Evolutionary conservation across 2,888 invertebrate species (phyloP), one percentile per base, ranked within the genome.

Genomic region (Brenthis hecate): DNA sequence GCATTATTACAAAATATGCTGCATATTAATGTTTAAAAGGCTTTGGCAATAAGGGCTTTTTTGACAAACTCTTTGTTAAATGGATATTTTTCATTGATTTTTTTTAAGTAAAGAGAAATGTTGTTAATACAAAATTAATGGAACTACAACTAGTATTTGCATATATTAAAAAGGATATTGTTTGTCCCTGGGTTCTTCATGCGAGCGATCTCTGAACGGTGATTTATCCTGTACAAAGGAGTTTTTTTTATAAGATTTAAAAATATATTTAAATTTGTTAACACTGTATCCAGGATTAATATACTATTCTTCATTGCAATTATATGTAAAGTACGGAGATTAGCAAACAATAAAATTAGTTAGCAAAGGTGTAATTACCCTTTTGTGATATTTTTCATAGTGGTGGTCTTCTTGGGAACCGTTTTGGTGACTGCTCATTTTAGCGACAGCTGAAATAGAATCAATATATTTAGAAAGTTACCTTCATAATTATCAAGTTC

Each of bases 161-260:
- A 16, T 64, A 69, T 55, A 80, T 84, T 69, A 93, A 96, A 58
- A 96, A 95, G 96, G 96, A 95, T 97, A 97, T 95, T 96, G 96
- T 94, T 97, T 97, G 76, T 97, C 97, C 84, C 96, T 92, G 73
- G 94, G 91, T 84, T 96, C 96, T 76, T 97, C 97, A 77, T 97
- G 96, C 56, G 96, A 96, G 76, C 96, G 94, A 82, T 96, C 95
- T 76, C 96, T 91, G 81, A 96, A 96, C 6, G 97, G 96, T 57
- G 97, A 96, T 82, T 97, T 96, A 82, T 97, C 97, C 97, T 97
- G 91, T 74, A 92, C 93, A 84, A 78, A 80, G 73, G 65, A 73
- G 51, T 19, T n/a, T 53, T 3, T 43, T 13, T 36, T 65, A 54
- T 69, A 57, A 57, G 11, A 54, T 61, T 65, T 14, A 28, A 23